Evolutionary conservation across 2,113 vertebrate genomes (phyloP).

Genomic region (Ivindomyrus marchei): DNA sequence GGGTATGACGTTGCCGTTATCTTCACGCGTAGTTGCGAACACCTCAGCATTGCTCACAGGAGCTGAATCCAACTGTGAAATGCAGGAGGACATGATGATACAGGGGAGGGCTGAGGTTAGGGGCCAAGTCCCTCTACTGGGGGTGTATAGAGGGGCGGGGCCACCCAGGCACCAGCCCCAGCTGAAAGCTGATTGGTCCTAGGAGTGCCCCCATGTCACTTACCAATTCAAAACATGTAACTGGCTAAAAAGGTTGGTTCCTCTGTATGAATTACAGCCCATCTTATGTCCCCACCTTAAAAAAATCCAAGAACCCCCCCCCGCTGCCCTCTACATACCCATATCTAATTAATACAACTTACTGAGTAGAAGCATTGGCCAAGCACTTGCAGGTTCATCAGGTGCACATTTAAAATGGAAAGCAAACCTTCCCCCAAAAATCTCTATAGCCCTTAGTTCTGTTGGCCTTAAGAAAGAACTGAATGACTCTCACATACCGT

Average conservation of each 20-base stretch:
- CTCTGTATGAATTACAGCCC: background rate
- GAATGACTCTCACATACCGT: background rate
- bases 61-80: background rate
- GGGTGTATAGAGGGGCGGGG: background rate
- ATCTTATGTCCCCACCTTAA: background rate
- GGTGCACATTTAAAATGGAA: background rate
- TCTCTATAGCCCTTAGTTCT: background rate
- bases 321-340: too few relatives aligned
- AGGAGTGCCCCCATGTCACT: background rate
- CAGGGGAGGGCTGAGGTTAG: background rate
- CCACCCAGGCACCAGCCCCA: background rate
- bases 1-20: background rate
- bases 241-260: background rate
- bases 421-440: background rate
- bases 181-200: background rate
- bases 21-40: background rate
- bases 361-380: background rate
- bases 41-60: background rate
- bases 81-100: background rate
- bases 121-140: background rate
- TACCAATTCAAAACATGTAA: background rate
- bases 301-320: background rate
- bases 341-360: background rate
- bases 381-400: background rate
- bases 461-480: background rate